Conservation (phyloP, 2,888 invertebrate genomes). For the Eustalomyia histrio region DNA sequence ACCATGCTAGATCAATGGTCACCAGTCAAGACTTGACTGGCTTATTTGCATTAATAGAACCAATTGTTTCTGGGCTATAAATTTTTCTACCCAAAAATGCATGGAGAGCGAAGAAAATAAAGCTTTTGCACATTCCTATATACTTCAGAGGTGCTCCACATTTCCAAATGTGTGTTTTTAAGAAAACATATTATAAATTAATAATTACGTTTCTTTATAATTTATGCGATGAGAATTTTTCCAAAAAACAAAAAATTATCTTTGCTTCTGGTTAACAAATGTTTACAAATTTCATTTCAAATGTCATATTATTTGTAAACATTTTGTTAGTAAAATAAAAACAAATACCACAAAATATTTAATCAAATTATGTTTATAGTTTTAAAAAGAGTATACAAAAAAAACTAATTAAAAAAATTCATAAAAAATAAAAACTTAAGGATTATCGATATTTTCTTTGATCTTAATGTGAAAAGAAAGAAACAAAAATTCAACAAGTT, state of each 20-base stretch:
- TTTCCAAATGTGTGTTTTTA: background rate
- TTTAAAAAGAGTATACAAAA: background rate
- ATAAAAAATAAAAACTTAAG: background rate
- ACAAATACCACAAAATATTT: slow-evolving; percentile 37
- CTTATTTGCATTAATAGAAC: no score
- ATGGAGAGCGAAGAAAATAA: no score
- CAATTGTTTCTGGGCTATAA: no score
- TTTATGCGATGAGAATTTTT: background rate
- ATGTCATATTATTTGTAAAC: slow-evolving; percentile 23
- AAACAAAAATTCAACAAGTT: background rate
- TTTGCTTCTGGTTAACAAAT: background rate
- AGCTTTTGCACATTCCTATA: no score
- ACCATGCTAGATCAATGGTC: no score
- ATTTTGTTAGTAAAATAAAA: slow-evolving; percentile 1
- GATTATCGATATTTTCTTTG: background rate
- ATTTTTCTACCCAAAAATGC: no score
- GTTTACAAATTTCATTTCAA: background rate
- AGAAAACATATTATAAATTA: background rate
- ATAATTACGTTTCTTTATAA: background rate
- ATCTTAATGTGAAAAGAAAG: background rate
- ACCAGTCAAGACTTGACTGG: no score
- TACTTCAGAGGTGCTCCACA: no score
- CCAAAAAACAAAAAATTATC: background rate
- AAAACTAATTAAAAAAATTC: slow-evolving; percentile 9
- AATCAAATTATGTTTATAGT: background rate